phyloP scores from a whole-genome alignment of 2,797 vertebrate genomes.

The Cossypha caffra region DNA sequence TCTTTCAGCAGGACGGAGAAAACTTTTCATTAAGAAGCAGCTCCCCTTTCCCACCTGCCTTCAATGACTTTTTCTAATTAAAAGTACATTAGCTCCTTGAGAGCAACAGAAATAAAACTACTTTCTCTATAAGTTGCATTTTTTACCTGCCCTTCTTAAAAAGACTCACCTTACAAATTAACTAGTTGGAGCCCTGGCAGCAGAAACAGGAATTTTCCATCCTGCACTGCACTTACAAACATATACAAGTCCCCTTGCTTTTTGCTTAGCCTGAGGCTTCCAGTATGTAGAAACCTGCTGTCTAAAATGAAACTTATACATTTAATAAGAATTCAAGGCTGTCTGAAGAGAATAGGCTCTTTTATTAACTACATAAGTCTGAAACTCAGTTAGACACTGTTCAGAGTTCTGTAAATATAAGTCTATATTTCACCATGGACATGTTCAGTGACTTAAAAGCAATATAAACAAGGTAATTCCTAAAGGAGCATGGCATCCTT shows the following conservation, averaged over 20 bases:
- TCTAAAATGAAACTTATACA: slow-evolving; percentile 48
- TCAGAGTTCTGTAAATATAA: slow-evolving; percentile 38
- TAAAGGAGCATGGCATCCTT: background rate
- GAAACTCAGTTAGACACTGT: slow-evolving; percentile 43
- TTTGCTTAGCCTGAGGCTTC: slow-evolving; percentile 27
- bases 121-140: background rate
- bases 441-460: slow-evolving; percentile 30
- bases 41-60: background rate
- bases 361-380: slow-evolving; percentile 68
- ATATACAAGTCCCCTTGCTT: background rate
- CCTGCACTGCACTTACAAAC: background rate
- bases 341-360: slow-evolving; percentile 47
- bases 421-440: slow-evolving; percentile 40
- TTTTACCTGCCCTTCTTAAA: background rate
- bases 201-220: background rate
- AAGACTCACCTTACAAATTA: background rate
- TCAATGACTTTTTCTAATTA: background rate
- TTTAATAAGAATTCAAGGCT: slow-evolving; percentile 54
- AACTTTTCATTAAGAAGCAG: background rate
- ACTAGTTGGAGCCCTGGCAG: background rate
- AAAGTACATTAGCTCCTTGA: background rate
- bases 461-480: slow-evolving; percentile 27
- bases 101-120: background rate
- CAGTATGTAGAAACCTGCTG: slow-evolving; percentile 15
- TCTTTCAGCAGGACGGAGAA: background rate